Evolutionary conservation across 2,888 invertebrate genomes (phyloP), one percentile per base, ranked within the genome.

Genomic region (Diarsia mendica): DNA sequence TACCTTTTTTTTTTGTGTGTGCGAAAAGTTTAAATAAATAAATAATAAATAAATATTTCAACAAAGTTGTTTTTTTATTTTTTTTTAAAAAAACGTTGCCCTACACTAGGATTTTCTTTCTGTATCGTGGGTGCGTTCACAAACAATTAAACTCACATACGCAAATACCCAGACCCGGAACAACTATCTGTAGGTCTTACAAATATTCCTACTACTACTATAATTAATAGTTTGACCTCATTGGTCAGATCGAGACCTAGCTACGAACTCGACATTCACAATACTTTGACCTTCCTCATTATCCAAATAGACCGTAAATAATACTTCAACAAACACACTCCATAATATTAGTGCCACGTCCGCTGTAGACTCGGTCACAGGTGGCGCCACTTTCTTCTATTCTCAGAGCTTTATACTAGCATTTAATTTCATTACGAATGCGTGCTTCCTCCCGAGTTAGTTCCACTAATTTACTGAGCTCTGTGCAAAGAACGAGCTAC

Each of bases 341-440:
- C 46, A 48, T 53, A 53, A 28, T 66, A 69, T 72, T 81, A 74
- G 33, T 49, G 33, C 60, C 55, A 60, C 23, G 65, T 83, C 55
- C 55, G 58, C 53, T 39, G 63, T 69, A 28, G 28, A 64, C 48
- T 72, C 84, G 70, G 72, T 76, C 81, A 68, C 84, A 84, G 84
- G 81, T 83, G 82, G 84, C 80, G 75, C 68, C 11, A 80, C 70
- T 80, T 80, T 66, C 67, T 80, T 67, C 71, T 69, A 68, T 80
- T 71, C 81, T 76, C 72, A 73, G 69, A 73, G 65, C 77, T 80
- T 83, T 77, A 73, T 60, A 71, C 60, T 77, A 80, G 58, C 63
- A 65, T 84, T 83, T 71, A 80, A 83, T 84, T 83, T 80, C 65
- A 83, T 83, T 84, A 84, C 63, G 61, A 83, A 84, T 80, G 82